These are phyloP conservation scores for Austrolebias charrua DNA, from an alignment of 2,797 vertebrate species.

Conservation along the genomic window DNA sequence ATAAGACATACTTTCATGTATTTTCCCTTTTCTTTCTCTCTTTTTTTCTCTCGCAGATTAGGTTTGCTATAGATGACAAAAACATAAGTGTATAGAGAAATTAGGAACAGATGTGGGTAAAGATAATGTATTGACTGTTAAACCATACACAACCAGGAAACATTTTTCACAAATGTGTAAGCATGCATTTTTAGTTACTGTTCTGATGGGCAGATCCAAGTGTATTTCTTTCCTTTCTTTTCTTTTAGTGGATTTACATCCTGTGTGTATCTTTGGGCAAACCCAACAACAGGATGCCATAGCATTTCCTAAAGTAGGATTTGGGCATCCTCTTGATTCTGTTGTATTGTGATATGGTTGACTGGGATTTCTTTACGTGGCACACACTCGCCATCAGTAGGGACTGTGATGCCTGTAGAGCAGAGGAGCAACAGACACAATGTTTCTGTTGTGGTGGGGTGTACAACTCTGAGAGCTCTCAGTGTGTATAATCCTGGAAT, in stretches of 20 bases:
- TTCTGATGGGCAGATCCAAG: conserved; percentile 10
- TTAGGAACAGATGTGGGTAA: too few relatives aligned
- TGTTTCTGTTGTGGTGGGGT: conserved; percentile 15
- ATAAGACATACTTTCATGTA: too few relatives aligned
- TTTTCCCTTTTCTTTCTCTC: too few relatives aligned
- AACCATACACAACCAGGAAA: not conserved
- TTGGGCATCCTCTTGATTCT: conserved; percentile 45
- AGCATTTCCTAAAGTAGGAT: conserved; percentile 54
- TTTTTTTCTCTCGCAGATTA: too few relatives aligned
- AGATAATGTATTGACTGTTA: too few relatives aligned
- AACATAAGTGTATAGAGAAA: too few relatives aligned
- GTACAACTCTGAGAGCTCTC: conserved; percentile 1
- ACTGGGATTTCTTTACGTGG: conserved; percentile 17
- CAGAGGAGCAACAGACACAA: conserved; percentile 14
- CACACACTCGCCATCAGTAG: conserved; percentile 15
- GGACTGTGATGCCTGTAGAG: not conserved
- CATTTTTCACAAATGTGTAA: conserved; percentile 3
- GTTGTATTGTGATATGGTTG: conserved; percentile 12
- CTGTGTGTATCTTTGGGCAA: conserved; percentile 35
- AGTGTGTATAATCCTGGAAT: conserved; percentile 9
- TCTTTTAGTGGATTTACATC: conserved; percentile 22
- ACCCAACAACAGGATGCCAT: conserved; percentile 60
- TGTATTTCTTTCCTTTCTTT: conserved; percentile 30
- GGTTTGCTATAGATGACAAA: too few relatives aligned
- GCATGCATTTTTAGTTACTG: conserved; percentile 5